phyloP scores from a whole-genome alignment of 2,888 invertebrate genomes.

The Pyrgus malvae region DNA sequence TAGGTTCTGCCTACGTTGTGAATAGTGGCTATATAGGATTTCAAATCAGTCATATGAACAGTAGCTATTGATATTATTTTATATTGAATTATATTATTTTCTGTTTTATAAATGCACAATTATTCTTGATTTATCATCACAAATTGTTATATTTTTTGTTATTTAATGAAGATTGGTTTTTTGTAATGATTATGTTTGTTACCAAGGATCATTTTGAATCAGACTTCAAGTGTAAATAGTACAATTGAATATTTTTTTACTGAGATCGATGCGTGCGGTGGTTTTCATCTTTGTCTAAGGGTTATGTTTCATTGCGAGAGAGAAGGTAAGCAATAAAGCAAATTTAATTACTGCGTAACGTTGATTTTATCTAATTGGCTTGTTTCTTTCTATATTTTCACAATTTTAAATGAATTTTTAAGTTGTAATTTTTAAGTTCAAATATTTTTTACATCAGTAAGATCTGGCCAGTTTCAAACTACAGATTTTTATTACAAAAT shows the following conservation, averaged over 20 bases:
- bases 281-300: conserved; percentile 21
- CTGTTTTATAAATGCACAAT: conserved; percentile 22
- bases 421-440: too few species aligned
- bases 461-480: too few species aligned
- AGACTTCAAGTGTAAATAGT: conserved; percentile 68
- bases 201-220: conserved; percentile 56
- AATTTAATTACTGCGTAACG: too few species aligned
- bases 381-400: too few species aligned
- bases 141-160: conserved; percentile 36
- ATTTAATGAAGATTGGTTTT: conserved; percentile 30
- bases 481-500: too few species aligned
- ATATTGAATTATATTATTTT: conserved; percentile 18
- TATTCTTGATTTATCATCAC: conserved; percentile 35
- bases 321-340: too few species aligned
- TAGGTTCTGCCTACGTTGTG: conserved; percentile 27
- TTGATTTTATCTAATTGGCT: too few species aligned
- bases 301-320: too few species aligned
- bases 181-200: conserved; percentile 47
- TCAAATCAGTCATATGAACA: not conserved
- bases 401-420: too few species aligned
- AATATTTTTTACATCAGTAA: too few species aligned
- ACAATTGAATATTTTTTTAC: conserved; percentile 52
- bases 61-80: conserved; percentile 11
- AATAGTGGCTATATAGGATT: conserved; percentile 12
- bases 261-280: conserved; percentile 26